Evolutionary conservation across 2,113 vertebrate genomes (phyloP).

Genomic region (Athene noctua): DNA sequence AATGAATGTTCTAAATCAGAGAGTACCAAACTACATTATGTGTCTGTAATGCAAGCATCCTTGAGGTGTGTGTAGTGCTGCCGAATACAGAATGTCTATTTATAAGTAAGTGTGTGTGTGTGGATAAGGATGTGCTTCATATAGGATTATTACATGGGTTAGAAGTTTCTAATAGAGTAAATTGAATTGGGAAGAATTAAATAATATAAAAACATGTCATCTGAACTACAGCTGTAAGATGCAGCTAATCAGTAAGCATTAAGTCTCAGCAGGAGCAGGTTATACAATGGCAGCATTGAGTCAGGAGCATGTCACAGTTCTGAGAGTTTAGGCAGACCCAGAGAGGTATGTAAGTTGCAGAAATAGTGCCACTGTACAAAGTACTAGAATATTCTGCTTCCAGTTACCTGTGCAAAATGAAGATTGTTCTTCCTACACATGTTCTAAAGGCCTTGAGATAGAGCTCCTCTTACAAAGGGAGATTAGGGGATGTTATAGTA

Average conservation of each 20-base stretch:
- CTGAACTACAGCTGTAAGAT: neutral
- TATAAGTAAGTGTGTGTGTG: neutral
- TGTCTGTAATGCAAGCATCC: neutral
- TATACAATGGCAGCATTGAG: neutral
- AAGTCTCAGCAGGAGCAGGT: neutral
- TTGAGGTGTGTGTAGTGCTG: neutral
- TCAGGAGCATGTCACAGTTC: neutral
- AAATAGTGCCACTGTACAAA: neutral
- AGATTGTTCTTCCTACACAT: neutral
- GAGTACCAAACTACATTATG: neutral
- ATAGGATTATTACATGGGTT: neutral
- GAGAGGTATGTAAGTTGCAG: neutral
- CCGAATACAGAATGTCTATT: neutral
- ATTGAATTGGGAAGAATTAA: neutral
- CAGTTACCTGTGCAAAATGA: neutral
- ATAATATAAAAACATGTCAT: neutral
- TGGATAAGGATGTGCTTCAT: neutral
- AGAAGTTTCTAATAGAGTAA: neutral
- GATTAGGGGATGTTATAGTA: neutral
- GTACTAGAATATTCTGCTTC: neutral
- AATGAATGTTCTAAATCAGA: neutral
- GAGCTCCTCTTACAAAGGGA: neutral
- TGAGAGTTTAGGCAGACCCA: neutral
- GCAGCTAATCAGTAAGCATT: neutral
- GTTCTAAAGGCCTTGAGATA: neutral